Base-by-base conservation (phyloP, 1,140 invertebrate species). In the Drosophila arawakana region DNA sequence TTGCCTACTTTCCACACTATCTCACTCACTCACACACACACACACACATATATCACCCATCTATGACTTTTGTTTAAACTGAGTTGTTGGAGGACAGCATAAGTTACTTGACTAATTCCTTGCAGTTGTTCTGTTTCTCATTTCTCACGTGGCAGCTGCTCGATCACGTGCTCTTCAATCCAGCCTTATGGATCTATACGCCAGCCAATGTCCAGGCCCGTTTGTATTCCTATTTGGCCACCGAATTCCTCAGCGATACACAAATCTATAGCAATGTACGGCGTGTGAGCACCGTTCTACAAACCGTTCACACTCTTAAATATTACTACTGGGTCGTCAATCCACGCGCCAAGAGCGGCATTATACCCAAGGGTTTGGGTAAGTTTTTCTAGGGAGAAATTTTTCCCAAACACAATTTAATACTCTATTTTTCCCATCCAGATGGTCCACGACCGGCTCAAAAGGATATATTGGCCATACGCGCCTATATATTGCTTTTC, bases 311-410 rank as follows among this genome's bases (percentile, higher is more conserved):
- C 92, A 98, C 99, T 0, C 94, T 99, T 35, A 99, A 99, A 93
- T 99, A 98, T 92, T 99, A 99, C 93, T 99, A 99, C 92, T 99
- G 98, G 98, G 97, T 99, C 11, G 96, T 97, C 3, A 99, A 98
- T 95, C 98, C 98, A 1, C 94, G 97, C 77, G 95, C 97, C 41
- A 98, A 98, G 92, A 99, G 98, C 93, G 98, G 98, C 37, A 98
- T 99, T 81, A 96, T 95, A 41, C 98, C 98, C 4, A 99, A 99
- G 93, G 98, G 97, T 90, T 93, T 98, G 65, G 97, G 98, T 99
- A 93, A 94, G 95, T 86, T 4, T 44, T 7, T 10, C 13, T 2
- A 30, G 25, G 25, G 25, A 30, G 25, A 30, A 30, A 30, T 30
- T 3, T 30, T 3, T 6, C 25, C 6, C 3, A 30, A 30, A 3